Evolutionary conservation across 2,888 invertebrate species (phyloP).

Genomic region (Netelia fuscicornis): DNA sequence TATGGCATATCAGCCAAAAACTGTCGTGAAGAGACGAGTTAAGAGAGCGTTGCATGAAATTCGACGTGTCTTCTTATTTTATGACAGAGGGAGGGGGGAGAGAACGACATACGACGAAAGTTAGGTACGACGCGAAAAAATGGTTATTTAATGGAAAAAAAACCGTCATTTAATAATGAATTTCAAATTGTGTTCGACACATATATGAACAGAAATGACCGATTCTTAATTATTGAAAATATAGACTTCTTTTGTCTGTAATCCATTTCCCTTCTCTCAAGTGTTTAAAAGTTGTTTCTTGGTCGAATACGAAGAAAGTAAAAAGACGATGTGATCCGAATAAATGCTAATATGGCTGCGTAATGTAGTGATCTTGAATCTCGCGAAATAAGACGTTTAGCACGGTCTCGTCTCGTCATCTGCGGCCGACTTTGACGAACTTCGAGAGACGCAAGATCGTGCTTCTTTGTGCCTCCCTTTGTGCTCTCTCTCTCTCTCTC

Average conservation of each 20-base stretch:
- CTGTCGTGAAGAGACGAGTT: constrained; percentile 25
- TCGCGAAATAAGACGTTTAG: constrained; percentile 77
- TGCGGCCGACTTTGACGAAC: constrained; percentile 27
- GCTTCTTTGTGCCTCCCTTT: not conserved
- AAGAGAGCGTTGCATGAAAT: not conserved
- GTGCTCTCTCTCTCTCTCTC: constrained; percentile 8
- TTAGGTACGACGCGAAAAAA: not conserved
- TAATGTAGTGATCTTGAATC: constrained; percentile 74
- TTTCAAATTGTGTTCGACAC: no score
- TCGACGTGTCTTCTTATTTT: constrained; percentile 16
- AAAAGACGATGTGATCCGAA: not conserved
- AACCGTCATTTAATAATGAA: no score
- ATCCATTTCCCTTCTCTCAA: no score
- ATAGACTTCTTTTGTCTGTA: no score
- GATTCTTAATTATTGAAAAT: no score
- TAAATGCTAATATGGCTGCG: no score
- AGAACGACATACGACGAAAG: not conserved
- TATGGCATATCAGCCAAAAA: constrained; percentile 19
- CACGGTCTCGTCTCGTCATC: constrained; percentile 65
- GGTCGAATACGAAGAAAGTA: constrained; percentile 33
- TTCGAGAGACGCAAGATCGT: constrained; percentile 31
- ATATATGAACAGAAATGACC: no score
- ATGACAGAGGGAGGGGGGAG: constrained; percentile 15
- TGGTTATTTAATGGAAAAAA: no score
- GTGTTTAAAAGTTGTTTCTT: not conserved